Conservation (phyloP, 2,113 vertebrate species). For the Nanger granti region DNA sequence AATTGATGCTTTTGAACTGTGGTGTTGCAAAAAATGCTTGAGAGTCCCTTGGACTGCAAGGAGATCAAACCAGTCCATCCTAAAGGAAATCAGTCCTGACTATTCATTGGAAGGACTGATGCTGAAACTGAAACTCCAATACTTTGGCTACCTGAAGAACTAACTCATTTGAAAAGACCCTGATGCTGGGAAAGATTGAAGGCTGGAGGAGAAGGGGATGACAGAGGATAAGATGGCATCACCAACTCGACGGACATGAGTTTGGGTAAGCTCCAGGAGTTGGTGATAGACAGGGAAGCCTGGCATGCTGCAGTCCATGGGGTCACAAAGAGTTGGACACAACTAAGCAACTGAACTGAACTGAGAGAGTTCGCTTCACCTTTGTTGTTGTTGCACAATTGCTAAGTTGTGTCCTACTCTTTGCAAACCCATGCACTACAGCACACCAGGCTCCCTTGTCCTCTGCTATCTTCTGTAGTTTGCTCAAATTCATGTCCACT, state of each 20-base stretch:
- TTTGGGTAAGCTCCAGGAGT: not conserved
- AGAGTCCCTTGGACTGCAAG: not conserved
- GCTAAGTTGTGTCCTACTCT: not conserved
- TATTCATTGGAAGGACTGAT: not conserved
- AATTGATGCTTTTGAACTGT: not conserved
- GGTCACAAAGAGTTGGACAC: not conserved
- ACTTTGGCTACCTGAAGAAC: not conserved
- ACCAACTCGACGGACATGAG: not conserved
- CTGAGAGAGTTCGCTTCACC: not conserved
- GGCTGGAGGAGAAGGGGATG: not conserved
- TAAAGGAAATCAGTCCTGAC: not conserved
- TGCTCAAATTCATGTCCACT: not conserved
- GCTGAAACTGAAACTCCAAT: not conserved
- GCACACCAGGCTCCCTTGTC: no score
- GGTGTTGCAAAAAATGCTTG: not conserved
- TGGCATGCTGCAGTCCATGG: not conserved
- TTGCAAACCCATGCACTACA: no score
- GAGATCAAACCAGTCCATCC: not conserved
- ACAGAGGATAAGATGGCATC: not conserved
- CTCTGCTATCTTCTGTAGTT: not conserved
- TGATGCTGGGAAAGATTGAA: not conserved
- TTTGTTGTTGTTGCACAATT: not conserved
- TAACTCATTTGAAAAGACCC: not conserved
- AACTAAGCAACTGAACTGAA: not conserved
- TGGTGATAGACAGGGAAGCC: not conserved